phyloP scores from a whole-genome alignment of 2,113 vertebrate species.

The Thinocorus orbignyianus region DNA sequence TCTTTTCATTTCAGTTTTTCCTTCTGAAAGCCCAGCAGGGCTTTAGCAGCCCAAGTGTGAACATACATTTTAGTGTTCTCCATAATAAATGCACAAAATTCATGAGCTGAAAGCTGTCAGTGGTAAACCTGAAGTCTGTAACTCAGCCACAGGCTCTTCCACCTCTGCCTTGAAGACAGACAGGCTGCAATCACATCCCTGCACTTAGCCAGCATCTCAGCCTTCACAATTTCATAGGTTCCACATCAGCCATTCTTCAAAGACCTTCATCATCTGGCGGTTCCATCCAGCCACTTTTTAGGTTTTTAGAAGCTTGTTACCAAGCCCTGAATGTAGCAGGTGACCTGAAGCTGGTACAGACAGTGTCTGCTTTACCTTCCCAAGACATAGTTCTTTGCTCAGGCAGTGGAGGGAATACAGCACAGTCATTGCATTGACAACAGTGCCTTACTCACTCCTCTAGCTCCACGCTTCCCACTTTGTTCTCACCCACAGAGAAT shows the following conservation, averaged over 20 bases:
- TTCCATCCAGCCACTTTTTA: background rate
- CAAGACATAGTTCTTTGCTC: background rate
- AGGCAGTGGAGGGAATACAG: background rate
- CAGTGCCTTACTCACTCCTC: background rate
- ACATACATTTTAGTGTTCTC: background rate
- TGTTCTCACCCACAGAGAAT: background rate
- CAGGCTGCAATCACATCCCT: background rate
- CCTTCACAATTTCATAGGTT: background rate
- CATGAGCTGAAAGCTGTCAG: background rate
- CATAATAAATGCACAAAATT: constrained; percentile 29
- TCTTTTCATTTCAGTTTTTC: constrained; percentile 20
- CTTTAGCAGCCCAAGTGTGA: constrained; percentile 28
- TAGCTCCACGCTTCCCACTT: background rate
- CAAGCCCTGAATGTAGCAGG: background rate
- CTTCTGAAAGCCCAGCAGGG: background rate
- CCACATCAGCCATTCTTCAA: background rate
- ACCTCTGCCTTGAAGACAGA: background rate
- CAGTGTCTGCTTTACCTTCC: background rate
- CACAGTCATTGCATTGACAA: background rate
- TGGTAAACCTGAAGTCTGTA: background rate
- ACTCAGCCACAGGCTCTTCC: background rate
- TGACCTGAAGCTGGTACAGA: background rate
- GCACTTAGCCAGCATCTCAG: background rate
- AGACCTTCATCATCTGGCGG: background rate
- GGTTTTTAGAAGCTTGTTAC: background rate